These are phyloP conservation scores for Coelinius sp. DNA, from an alignment of 2,888 invertebrate genomes.

Conservation along the genomic window DNA sequence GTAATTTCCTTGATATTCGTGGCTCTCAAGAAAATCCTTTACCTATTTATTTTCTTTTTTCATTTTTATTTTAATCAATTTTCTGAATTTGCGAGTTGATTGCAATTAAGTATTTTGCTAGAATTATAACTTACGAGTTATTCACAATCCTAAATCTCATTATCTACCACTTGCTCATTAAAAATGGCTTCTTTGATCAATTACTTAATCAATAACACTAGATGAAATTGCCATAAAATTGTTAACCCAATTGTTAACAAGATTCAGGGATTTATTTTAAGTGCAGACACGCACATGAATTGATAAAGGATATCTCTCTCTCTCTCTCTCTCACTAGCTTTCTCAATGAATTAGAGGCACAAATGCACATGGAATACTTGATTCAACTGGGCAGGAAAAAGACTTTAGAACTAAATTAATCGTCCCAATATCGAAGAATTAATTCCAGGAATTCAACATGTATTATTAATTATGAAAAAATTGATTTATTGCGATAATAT, in stretches of 20 bases:
- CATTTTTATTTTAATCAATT: neutral
- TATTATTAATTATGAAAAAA: neutral
- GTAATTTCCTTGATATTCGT: neutral
- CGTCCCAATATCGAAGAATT: neutral
- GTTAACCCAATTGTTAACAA: neutral
- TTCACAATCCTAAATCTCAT: neutral
- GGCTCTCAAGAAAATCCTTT: neutral
- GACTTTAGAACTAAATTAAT: neutral
- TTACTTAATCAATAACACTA: conserved; percentile 15
- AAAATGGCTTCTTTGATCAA: neutral
- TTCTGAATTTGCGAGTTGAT: neutral
- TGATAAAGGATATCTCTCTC: neutral
- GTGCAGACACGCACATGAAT: conserved; percentile 23
- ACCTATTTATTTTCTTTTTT: conserved; percentile 9
- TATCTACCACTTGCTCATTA: neutral
- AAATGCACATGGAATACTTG: neutral
- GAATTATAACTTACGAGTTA: neutral
- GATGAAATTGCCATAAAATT: conserved; percentile 5
- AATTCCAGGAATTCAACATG: neutral
- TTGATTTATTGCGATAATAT: neutral
- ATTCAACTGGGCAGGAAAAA: neutral
- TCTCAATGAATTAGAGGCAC: neutral
- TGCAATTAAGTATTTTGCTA: conserved; percentile 23
- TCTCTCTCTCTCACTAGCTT: too few relatives aligned
- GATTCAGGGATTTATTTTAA: conserved; percentile 24